phyloP scores from a whole-genome alignment of 2,888 invertebrate genomes.

The Altica lythri region DNA sequence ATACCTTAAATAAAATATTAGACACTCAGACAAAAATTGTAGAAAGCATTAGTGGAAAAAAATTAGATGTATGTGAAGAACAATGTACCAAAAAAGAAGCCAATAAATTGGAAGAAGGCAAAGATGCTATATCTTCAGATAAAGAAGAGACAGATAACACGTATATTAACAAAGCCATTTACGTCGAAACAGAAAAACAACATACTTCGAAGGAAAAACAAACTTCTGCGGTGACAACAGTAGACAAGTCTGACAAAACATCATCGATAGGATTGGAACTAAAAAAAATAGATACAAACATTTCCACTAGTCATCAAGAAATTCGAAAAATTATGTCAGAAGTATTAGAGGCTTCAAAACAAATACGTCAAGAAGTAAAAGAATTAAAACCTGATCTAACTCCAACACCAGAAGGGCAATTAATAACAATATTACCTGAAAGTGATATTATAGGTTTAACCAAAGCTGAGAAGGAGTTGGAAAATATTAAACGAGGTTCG shows the following conservation, averaged over 20 bases:
- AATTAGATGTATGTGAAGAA: conserved; percentile 37
- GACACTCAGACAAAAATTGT: conserved; percentile 35
- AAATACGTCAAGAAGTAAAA: conserved; percentile 59
- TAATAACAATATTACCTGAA: conserved; percentile 49
- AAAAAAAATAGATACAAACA: conserved; percentile 28
- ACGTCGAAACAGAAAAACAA: too few relatives aligned
- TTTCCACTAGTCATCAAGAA: conserved; percentile 42
- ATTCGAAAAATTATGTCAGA: conserved; percentile 58
- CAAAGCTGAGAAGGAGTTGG: conserved; percentile 40
- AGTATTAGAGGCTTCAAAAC: conserved; percentile 58
- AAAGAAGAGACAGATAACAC: not conserved
- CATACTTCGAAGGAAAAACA: too few relatives aligned
- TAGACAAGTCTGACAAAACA: conserved; percentile 27
- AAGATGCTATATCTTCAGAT: conserved; percentile 8
- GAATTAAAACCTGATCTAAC: conserved; percentile 61
- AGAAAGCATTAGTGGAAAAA: conserved; percentile 34
- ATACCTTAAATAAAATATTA: conserved; percentile 26
- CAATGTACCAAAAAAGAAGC: conserved; percentile 33
- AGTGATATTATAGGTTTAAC: conserved; percentile 41
- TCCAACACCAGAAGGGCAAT: conserved; percentile 59
- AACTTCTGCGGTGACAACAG: not conserved
- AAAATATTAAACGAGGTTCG: conserved; percentile 12
- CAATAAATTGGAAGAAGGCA: not conserved
- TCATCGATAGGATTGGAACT: conserved; percentile 35
- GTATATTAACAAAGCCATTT: too few relatives aligned